These are phyloP conservation scores for Hypotaenidia okinawae DNA, from an alignment of 2,797 vertebrate species.

Conservation along the genomic window DNA sequence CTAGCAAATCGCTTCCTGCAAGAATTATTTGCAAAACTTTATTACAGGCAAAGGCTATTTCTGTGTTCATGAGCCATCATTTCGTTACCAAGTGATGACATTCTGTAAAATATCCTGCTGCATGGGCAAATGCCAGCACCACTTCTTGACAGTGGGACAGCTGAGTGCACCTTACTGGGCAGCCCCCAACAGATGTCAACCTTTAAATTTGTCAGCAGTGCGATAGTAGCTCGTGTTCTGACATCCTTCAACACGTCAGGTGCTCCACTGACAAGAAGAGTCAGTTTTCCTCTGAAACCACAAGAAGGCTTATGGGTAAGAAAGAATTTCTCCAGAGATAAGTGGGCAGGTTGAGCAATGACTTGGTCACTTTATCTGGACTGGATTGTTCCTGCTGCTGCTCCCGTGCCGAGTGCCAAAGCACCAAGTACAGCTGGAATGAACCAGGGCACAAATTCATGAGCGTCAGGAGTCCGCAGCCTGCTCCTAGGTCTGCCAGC, in stretches of 20 bases:
- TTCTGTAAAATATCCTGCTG: slow-evolving; percentile 40
- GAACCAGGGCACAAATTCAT: not conserved
- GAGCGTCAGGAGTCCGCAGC: not conserved
- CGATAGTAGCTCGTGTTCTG: not conserved
- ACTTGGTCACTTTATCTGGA: not conserved
- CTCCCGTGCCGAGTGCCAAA: not conserved
- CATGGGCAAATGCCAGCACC: slow-evolving; percentile 48
- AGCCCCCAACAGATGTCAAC: slow-evolving; percentile 17
- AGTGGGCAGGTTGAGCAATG: not conserved
- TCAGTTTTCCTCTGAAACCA: not conserved
- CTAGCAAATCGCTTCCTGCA: slow-evolving; percentile 54
- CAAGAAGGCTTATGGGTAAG: not conserved
- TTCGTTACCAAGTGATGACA: slow-evolving; percentile 55
- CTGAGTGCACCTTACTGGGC: not conserved
- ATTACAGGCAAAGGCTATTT: slow-evolving; percentile 53
- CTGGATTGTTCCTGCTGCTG: not conserved
- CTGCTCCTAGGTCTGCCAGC: not conserved
- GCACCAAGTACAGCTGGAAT: not conserved
- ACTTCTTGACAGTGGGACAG: not conserved
- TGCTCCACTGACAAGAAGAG: slow-evolving; percentile 4
- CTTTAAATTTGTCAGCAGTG: not conserved
- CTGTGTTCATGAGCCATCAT: slow-evolving; percentile 23
- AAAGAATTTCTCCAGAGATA: not conserved
- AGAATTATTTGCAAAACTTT: slow-evolving; percentile 63
- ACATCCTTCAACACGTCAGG: not conserved